These are phyloP conservation scores for Anguilla anguilla DNA, from an alignment of 2,797 vertebrate genomes.

Conservation along the genomic window DNA sequence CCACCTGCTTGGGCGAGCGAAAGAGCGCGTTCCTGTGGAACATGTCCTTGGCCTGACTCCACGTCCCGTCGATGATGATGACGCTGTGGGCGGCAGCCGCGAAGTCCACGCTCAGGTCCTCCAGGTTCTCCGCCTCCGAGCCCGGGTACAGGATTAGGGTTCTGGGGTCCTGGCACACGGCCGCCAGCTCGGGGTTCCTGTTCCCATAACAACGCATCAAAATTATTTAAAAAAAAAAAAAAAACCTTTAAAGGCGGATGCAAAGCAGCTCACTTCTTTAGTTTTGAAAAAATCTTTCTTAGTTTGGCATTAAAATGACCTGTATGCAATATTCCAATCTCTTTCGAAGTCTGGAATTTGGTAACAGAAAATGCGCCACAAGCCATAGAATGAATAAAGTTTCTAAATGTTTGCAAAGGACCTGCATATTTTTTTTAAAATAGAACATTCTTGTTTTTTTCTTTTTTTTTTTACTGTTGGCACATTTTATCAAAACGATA, in stretches of 20 bases:
- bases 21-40: slow-evolving; percentile 94
- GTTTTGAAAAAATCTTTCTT: neutral
- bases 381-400: neutral
- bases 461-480: neutral
- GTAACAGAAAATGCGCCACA: neutral
- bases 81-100: slow-evolving; percentile 72
- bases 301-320: neutral
- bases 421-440: neutral
- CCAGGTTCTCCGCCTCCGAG: slow-evolving; percentile 85
- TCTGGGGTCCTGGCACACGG: slow-evolving; percentile 80
- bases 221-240: neutral
- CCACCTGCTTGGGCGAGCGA: slow-evolving; percentile 88
- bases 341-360: neutral
- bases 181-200: slow-evolving; percentile 88
- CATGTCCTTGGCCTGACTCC: slow-evolving; percentile 98
- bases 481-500: neutral
- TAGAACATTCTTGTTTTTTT: neutral
- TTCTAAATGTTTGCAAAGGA: neutral
- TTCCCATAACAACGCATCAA: neutral
- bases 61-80: slow-evolving; percentile 95
- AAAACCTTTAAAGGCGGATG: neutral
- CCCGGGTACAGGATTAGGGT: slow-evolving; percentile 94
- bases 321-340: neutral
- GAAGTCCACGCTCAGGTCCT: slow-evolving; percentile 76
- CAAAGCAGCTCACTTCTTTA: neutral